Base-by-base conservation (phyloP, 2,888 invertebrate species). In the Amphipyra tragopoginis region DNA sequence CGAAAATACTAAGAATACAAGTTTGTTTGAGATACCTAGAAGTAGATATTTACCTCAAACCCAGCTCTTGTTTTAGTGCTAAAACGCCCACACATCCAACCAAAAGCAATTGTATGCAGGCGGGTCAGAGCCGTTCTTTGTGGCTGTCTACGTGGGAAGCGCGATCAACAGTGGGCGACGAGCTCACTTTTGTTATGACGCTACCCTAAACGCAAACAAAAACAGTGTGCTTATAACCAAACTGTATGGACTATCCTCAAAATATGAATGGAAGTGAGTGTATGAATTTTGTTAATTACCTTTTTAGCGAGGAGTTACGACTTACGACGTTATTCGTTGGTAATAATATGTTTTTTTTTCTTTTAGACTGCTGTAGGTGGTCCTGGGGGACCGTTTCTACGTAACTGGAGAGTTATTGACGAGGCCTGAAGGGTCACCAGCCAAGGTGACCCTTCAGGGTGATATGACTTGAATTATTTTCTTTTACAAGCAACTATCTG, bases 251-350 rank as follows among this genome's bases (percentile, higher is more conserved):
- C 15, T 9, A 42, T 29, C 1, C 29, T 29, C 50, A 21, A 21
- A 21, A 51, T 60, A 47, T 65, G 36, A 65, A 51, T 51, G 33
- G 38, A 49, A 64, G 33, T 38, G 47, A 48, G 66, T 38, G 57
- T 34, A 5, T 29, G 29, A 65, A 49, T 67, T 38, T 13, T 11
- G 29, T 9, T 66, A 44, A 64, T 64, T 36, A 21, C 21, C 21
- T 21, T 21, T 21, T 21, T 21, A 21, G 38, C 11, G 3, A 38
- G 21, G 3, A 11, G 11, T n/a, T 38, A 38, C 11, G 38, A 38
- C n/a, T 3, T 3, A 3, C 21, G 21, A 21, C 21, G 21, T 21
- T 21, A 21, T 21, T 21, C 21, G 21, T 2, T 21, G 21, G 21
- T 3, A 21, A 3, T 3, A 21, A n/a, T n/a, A n/a, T n/a, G n/a